Evolutionary conservation across 2,888 invertebrate genomes (phyloP).

Genomic region (Ornithoptera priamus): DNA sequence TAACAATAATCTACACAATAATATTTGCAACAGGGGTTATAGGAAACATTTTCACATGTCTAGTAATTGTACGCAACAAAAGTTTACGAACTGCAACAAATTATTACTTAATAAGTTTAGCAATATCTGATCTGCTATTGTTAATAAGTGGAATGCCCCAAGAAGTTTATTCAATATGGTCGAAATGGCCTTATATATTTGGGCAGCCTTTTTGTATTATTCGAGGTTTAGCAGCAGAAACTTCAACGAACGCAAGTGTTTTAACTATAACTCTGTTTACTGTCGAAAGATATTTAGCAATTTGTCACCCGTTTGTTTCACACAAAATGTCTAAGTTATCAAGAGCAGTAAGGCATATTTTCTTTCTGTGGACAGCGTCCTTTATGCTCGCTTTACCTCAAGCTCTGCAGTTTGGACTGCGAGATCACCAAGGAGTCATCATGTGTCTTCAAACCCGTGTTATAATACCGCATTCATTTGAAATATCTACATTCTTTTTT

Average conservation of each 20-base stretch:
- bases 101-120: conserved; percentile 91
- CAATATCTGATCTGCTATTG: conserved; percentile 89
- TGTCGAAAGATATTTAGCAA: conserved; percentile 84
- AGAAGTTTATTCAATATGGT: conserved; percentile 90
- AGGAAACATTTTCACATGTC: conserved; percentile 91
- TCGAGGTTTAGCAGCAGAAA: conserved; percentile 89
- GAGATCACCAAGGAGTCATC: conserved; percentile 56
- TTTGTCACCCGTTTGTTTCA: conserved; percentile 82
- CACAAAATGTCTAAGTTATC: conserved; percentile 94
- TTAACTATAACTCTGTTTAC: conserved; percentile 92
- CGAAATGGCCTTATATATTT: conserved; percentile 87
- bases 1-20: conserved; percentile 87
- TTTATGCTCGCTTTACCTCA: conserved; percentile 87
- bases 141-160: conserved; percentile 89
- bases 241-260: conserved; percentile 88
- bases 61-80: conserved; percentile 89
- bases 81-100: conserved; percentile 91
- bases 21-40: conserved; percentile 89
- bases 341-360: conserved; percentile 89
- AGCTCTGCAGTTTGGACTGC: conserved; percentile 74
- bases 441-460: conserved; percentile 75
- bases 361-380: conserved; percentile 89
- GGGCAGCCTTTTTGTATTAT: conserved; percentile 89
- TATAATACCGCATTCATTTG: conserved; percentile 82
- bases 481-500: conserved; percentile 85